phyloP scores from a whole-genome alignment of 2,888 invertebrate genomes.

The Nemurella pictetii region DNA sequence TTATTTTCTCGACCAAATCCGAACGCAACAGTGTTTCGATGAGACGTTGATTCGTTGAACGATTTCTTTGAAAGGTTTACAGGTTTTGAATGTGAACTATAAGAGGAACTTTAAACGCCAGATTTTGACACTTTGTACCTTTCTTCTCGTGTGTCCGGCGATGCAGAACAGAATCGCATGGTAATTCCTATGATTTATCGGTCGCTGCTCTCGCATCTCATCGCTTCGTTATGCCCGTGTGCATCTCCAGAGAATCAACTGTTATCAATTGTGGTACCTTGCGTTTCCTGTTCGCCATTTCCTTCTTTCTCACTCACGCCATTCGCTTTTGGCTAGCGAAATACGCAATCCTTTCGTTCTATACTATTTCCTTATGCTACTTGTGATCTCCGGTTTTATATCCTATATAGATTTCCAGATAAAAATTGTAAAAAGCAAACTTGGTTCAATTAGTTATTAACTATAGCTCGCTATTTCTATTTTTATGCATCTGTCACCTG shows the following conservation, averaged over 20 bases:
- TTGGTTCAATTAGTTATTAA: background rate
- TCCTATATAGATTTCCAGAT: background rate
- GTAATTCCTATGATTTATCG: too few species aligned
- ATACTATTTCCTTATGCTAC: too few species aligned
- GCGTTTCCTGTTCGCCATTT: background rate
- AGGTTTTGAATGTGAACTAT: too few species aligned
- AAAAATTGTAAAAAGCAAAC: background rate
- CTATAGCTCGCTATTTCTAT: background rate
- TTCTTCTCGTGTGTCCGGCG: background rate
- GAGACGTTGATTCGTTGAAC: too few species aligned
- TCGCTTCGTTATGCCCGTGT: background rate
- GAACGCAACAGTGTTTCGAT: too few species aligned
- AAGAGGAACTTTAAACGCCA: too few species aligned
- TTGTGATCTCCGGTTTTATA: too few species aligned
- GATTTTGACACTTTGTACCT: background rate
- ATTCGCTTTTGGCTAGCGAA: background rate
- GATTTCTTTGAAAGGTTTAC: too few species aligned
- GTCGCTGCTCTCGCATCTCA: too few species aligned
- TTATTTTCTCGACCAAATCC: too few species aligned
- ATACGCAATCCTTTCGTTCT: too few species aligned
- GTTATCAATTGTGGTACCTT: background rate
- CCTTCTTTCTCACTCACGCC: background rate
- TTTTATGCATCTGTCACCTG: background rate
- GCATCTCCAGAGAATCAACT: background rate
- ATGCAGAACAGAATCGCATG: background rate